phyloP scores from a whole-genome alignment of 2,797 vertebrate genomes.

The Crossoptilon crossoptilon region DNA sequence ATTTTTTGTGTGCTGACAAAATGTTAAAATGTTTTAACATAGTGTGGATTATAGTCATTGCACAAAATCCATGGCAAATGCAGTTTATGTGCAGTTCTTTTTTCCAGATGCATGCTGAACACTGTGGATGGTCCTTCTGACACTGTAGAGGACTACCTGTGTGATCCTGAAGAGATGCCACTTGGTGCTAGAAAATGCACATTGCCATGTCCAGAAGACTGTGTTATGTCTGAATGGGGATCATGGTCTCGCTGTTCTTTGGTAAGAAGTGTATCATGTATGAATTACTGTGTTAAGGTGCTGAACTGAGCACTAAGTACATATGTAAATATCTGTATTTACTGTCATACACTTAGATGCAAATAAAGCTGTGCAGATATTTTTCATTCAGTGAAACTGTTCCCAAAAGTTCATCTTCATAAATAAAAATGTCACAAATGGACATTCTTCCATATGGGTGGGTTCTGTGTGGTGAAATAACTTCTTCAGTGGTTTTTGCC shows the following conservation, averaged over 20 bases:
- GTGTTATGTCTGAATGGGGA: slow-evolving; percentile 95
- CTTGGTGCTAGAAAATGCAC: slow-evolving; percentile 91
- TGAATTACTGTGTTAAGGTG: not conserved
- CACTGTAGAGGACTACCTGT: slow-evolving; percentile 94
- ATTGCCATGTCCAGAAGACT: slow-evolving; percentile 95
- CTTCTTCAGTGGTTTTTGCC: not conserved
- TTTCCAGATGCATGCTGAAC: slow-evolving; percentile 94
- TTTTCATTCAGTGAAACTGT: not conserved
- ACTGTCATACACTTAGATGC: not conserved
- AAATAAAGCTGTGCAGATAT: not conserved
- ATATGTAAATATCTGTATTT: not conserved
- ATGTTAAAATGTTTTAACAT: not conserved
- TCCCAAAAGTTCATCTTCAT: not conserved
- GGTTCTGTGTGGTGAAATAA: not conserved
- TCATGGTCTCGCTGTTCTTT: slow-evolving; percentile 90
- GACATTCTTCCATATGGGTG: not conserved
- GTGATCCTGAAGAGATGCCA: slow-evolving; percentile 97
- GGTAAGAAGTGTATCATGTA: slow-evolving; percentile 81
- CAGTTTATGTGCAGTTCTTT: slow-evolving; percentile 1
- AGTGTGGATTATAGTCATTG: not conserved
- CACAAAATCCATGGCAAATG: not conserved
- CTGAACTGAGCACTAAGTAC: not conserved
- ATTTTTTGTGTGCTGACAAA: not conserved
- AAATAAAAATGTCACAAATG: not conserved
- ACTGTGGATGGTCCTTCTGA: slow-evolving; percentile 95